These are phyloP conservation scores for Epinotia demarniana DNA, from an alignment of 2,888 invertebrate genomes.

Conservation along the genomic window DNA sequence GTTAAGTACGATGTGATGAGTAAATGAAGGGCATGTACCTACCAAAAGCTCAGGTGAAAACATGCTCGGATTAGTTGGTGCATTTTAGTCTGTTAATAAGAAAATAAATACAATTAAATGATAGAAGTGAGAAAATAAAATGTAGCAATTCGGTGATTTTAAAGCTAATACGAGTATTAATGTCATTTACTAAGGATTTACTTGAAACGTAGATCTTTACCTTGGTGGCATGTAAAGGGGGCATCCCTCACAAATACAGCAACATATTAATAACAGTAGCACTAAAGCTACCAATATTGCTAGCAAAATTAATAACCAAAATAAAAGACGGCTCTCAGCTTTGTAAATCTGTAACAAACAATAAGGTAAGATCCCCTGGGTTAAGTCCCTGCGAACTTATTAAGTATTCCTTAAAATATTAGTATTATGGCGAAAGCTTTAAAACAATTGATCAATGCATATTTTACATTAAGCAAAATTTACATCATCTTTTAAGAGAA, in stretches of 20 bases:
- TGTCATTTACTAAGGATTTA: not conserved
- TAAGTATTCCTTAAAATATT: not conserved
- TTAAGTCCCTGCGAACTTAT: not conserved
- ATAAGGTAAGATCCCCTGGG: not conserved
- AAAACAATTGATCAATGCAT: too few relatives aligned
- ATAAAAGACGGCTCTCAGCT: slow-evolving; percentile 88
- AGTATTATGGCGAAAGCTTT: too few relatives aligned
- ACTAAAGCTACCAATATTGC: slow-evolving; percentile 90
- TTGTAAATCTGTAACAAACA: slow-evolving; percentile 85
- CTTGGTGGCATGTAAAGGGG: slow-evolving; percentile 92
- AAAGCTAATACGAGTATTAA: not conserved
- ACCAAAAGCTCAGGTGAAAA: slow-evolving; percentile 65
- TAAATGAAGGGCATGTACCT: slow-evolving; percentile 34
- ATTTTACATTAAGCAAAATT: too few relatives aligned
- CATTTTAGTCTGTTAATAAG: slow-evolving; percentile 72
- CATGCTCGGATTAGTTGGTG: slow-evolving; percentile 72
- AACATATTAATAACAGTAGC: slow-evolving; percentile 89
- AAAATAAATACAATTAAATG: slow-evolving; percentile 57
- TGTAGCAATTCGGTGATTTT: slow-evolving; percentile 19
- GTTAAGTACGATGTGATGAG: not conserved
- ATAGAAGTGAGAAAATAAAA: slow-evolving; percentile 11
- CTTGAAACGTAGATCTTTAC: slow-evolving; percentile 66
- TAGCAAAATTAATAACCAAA: slow-evolving; percentile 91
- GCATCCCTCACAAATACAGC: slow-evolving; percentile 93
- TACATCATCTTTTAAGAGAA: too few relatives aligned